Percentiles rank a stretch among this genome's conserved stretches.
Evolutionary conservation across 1,140 invertebrate species (phyloP).

Genomic region (Rhagoletis zephyria): DNA sequence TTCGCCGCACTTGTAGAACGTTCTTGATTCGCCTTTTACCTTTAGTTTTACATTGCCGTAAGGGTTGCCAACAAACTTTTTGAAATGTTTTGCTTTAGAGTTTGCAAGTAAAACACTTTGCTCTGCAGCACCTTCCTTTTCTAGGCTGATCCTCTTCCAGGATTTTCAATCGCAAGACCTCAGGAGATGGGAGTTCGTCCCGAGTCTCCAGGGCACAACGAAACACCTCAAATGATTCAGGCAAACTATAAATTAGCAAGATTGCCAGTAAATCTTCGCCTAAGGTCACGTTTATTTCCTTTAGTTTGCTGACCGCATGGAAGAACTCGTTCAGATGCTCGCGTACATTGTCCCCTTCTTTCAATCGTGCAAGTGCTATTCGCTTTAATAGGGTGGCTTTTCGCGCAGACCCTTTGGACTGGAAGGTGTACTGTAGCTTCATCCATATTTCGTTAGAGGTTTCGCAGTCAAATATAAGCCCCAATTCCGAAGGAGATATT

Average conservation of each 20-base stretch:
- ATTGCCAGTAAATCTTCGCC: constrained; percentile 60
- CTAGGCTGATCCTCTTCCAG: too few relatives aligned
- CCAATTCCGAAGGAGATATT: neutral
- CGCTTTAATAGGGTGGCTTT: constrained; percentile 56
- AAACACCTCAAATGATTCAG: constrained; percentile 35
- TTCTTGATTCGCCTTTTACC: too few relatives aligned
- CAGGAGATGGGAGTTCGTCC: neutral
- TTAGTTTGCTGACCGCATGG: constrained; percentile 60
- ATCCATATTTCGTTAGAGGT: constrained; percentile 58
- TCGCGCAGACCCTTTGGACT: constrained; percentile 60
- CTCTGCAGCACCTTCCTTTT: too few relatives aligned
- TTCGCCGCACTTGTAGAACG: constrained; percentile 43
- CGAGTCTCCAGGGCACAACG: constrained; percentile 29
- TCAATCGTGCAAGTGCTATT: neutral
- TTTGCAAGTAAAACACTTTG: too few relatives aligned
- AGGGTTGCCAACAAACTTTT: too few relatives aligned
- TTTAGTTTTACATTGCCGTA: too few relatives aligned
- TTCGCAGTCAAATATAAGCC: neutral
- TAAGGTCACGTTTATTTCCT: constrained; percentile 57
- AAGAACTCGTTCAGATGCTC: constrained; percentile 59
- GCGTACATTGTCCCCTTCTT: neutral
- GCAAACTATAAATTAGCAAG: constrained; percentile 63
- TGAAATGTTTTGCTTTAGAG: too few relatives aligned
- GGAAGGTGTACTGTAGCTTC: constrained; percentile 56
- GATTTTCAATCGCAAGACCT: neutral